phyloP scores from a whole-genome alignment of 2,797 vertebrate genomes.

The Sarcoramphus papa region DNA sequence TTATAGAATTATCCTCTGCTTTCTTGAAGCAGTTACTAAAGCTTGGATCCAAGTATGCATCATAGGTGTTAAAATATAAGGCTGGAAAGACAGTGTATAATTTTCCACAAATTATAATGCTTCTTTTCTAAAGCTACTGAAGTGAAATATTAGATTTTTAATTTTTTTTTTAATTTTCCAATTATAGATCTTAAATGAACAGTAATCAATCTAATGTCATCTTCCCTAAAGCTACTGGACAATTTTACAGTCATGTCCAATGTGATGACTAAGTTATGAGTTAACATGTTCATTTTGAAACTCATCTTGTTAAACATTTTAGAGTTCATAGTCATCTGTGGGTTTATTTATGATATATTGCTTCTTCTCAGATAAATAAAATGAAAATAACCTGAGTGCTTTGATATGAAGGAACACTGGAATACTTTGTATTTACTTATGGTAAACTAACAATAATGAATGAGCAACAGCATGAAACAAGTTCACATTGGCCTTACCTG shows the following conservation, averaged over 20 bases:
- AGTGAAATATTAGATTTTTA: background rate
- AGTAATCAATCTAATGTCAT: background rate
- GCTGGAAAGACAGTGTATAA: background rate
- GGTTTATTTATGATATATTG: background rate
- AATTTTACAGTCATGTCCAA: background rate
- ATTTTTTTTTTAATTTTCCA: background rate
- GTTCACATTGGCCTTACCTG: constrained; percentile 78
- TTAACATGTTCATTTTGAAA: background rate
- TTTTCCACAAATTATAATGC: background rate
- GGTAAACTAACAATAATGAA: background rate
- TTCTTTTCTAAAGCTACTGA: background rate
- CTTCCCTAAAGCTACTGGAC: background rate
- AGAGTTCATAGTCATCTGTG: background rate
- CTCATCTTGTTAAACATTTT: background rate
- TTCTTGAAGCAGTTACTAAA: background rate
- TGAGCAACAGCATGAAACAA: background rate
- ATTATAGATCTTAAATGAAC: background rate
- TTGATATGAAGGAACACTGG: background rate
- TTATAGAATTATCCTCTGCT: background rate
- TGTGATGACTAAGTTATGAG: background rate
- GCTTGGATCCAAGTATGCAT: background rate
- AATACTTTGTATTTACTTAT: background rate
- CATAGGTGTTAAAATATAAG: background rate
- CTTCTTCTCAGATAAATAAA: background rate
- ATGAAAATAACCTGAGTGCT: background rate